phyloP scores from a whole-genome alignment of 2,888 invertebrate genomes.

The Tinea trinotella region DNA sequence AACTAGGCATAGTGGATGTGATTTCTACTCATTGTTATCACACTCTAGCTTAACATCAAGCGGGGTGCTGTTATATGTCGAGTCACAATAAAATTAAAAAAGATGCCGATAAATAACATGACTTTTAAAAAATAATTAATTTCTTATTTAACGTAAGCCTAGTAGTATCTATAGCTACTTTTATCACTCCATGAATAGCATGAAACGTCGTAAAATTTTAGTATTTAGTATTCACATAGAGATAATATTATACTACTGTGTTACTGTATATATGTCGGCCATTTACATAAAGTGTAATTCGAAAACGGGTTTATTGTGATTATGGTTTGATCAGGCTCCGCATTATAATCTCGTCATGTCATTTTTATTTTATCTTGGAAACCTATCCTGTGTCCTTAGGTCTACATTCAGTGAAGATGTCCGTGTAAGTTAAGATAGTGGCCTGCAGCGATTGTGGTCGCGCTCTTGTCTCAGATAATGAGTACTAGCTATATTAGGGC shows the following conservation, averaged over 20 bases:
- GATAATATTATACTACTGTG: neutral
- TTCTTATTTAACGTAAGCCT: too few relatives aligned
- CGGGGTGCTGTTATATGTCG: too few relatives aligned
- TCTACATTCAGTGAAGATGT: slow-evolving; percentile 42
- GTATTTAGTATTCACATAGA: neutral
- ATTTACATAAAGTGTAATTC: slow-evolving; percentile 3
- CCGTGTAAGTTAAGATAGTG: slow-evolving; percentile 39
- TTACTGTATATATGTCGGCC: too few relatives aligned
- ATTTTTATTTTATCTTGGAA: slow-evolving; percentile 6
- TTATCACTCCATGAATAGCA: too few relatives aligned
- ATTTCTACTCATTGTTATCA: too few relatives aligned
- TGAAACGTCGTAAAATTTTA: neutral
- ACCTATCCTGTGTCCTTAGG: neutral
- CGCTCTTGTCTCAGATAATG: slow-evolving; percentile 50
- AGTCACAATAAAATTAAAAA: too few relatives aligned
- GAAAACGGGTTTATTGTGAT: slow-evolving; percentile 7
- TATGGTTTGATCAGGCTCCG: slow-evolving; percentile 7
- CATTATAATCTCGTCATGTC: slow-evolving; percentile 13
- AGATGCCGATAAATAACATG: too few relatives aligned
- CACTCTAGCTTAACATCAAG: too few relatives aligned
- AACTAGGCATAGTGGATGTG: too few relatives aligned
- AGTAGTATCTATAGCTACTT: too few relatives aligned
- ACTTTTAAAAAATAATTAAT: too few relatives aligned
- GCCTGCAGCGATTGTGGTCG: slow-evolving; percentile 40
- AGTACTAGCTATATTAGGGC: slow-evolving; percentile 27